phyloP scores from a whole-genome alignment of 2,888 invertebrate species.

The Tetheella fluctuosa region DNA sequence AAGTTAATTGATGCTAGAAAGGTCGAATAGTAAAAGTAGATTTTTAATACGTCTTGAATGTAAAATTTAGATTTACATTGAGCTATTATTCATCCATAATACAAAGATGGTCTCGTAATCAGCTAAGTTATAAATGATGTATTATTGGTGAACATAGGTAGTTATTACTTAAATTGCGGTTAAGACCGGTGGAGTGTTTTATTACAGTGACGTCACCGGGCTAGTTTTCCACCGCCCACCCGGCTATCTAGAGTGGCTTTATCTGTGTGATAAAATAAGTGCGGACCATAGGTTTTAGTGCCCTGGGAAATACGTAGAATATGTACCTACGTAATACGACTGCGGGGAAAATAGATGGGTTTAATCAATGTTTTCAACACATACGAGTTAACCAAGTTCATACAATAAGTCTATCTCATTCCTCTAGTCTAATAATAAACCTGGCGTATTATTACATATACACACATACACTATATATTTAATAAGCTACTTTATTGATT shows the following conservation, averaged over 20 bases:
- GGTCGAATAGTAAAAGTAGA: neutral
- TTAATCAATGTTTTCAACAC: neutral
- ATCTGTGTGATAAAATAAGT: conserved; percentile 62
- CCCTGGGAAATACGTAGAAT: conserved; percentile 48
- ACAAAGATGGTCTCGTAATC: conserved; percentile 1
- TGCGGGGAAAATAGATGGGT: neutral
- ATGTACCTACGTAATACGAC: neutral
- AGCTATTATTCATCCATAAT: neutral
- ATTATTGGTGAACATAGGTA: conserved; percentile 19
- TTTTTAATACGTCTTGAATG: neutral
- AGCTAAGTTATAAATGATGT: conserved; percentile 9
- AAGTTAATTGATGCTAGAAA: conserved; percentile 3
- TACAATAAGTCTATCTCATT: neutral
- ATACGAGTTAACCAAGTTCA: neutral
- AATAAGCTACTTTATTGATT: neutral
- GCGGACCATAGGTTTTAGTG: conserved; percentile 55
- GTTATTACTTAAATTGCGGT: conserved; percentile 33
- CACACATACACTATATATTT: no score
- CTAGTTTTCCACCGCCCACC: conserved; percentile 40
- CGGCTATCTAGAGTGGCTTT: conserved; percentile 66
- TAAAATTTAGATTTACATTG: neutral
- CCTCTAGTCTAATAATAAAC: neutral
- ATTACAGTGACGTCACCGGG: conserved; percentile 50
- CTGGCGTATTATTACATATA: no score
- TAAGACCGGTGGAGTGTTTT: conserved; percentile 38